Evolutionary conservation across 2,113 vertebrate genomes (phyloP).

Genomic region (Calyptommatus sinebrachiatus): DNA sequence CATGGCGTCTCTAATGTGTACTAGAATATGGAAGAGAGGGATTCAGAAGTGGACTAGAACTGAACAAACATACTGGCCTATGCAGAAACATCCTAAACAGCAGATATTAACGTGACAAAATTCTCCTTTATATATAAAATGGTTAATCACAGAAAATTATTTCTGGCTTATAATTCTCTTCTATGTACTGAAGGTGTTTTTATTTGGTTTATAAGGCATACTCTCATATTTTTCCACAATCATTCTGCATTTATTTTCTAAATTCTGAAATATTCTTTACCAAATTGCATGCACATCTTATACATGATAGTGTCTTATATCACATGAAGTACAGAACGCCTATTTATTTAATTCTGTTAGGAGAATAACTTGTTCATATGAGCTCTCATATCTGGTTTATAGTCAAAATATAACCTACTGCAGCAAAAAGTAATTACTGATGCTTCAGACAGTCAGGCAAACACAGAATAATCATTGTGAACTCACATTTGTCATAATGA

Average conservation of each 20-base stretch:
- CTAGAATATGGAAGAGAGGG: too few relatives aligned
- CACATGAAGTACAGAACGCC: too few relatives aligned
- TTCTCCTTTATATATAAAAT: neutral
- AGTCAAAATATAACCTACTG: neutral
- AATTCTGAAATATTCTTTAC: too few relatives aligned
- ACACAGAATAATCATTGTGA: neutral
- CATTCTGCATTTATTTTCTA: too few relatives aligned
- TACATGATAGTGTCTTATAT: too few relatives aligned
- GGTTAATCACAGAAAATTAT: neutral
- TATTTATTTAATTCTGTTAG: too few relatives aligned
- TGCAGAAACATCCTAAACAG: neutral
- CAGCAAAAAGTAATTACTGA: neutral
- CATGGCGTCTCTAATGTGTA: too few relatives aligned
- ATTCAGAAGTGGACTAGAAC: too few relatives aligned
- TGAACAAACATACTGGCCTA: neutral
- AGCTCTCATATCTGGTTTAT: neutral
- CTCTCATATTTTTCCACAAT: too few relatives aligned
- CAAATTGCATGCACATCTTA: too few relatives aligned
- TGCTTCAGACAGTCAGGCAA: neutral
- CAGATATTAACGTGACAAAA: neutral
- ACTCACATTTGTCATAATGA: slow-evolving; percentile 90
- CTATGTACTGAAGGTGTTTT: neutral
- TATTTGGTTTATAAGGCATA: neutral
- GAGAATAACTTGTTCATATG: too few relatives aligned
- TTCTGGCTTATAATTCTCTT: neutral